Percentiles rank a stretch among this genome's conserved stretches.
Evolutionary conservation across 2,797 vertebrate genomes (phyloP).

Genomic region (Etheostoma nigrum): DNA sequence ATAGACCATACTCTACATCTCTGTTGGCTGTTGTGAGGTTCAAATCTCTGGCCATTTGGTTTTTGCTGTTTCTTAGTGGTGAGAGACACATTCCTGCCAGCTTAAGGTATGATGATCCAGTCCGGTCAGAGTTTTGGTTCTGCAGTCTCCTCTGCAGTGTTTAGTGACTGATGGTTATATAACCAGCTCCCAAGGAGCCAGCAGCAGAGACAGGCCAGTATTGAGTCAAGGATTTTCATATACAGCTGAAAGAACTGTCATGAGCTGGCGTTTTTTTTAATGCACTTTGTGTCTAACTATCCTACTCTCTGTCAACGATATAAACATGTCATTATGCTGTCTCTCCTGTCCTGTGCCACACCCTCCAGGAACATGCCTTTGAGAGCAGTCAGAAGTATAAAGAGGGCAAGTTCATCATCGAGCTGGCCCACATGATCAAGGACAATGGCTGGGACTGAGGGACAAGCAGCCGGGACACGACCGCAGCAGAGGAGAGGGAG

Average conservation of each 20-base stretch:
- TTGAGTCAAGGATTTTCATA: conserved; percentile 45
- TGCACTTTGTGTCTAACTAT: background rate
- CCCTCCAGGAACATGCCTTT: conserved; percentile 95
- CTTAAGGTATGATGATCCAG: conserved; percentile 26
- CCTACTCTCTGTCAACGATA: background rate
- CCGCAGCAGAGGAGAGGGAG: conserved; percentile 25
- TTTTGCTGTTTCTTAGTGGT: conserved; percentile 24
- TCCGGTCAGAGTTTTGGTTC: conserved; percentile 39
- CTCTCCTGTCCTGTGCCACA: conserved; percentile 42
- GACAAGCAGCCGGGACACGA: conserved; percentile 47
- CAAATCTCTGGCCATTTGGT: conserved; percentile 30
- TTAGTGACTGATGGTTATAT: conserved; percentile 55
- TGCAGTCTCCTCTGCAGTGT: conserved; percentile 54
- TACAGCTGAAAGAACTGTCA: conserved; percentile 25
- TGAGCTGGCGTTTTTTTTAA: background rate
- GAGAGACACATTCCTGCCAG: conserved; percentile 26
- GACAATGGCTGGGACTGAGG: conserved; percentile 99
- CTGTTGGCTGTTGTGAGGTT: conserved; percentile 4
- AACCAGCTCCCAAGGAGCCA: conserved; percentile 51
- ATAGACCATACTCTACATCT: conserved; percentile 13
- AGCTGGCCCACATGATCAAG: conserved; percentile 99
- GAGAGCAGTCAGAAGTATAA: conserved; percentile 99
- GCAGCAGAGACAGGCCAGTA: conserved; percentile 35
- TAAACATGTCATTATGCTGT: conserved; percentile 6
- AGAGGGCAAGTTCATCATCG: conserved; percentile 99